These are phyloP conservation scores for Oreotrochilus melanogaster DNA, from an alignment of 2,113 vertebrate genomes.

Conservation along the genomic window DNA sequence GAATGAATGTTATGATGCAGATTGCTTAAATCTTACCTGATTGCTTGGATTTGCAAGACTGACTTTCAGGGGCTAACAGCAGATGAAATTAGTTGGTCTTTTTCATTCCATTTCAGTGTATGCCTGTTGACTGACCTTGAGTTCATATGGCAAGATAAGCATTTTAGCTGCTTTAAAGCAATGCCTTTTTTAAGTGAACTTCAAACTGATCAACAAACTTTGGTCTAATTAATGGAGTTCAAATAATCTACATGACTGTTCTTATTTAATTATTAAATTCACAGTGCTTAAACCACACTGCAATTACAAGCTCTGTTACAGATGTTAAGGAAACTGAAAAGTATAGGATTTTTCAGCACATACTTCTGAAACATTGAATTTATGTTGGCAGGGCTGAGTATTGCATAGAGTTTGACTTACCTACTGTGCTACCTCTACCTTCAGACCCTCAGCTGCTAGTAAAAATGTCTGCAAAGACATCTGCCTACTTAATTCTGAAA, in stretches of 20 bases:
- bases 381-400: background rate
- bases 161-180: background rate
- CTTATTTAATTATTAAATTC: background rate
- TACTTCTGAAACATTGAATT: background rate
- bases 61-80: background rate
- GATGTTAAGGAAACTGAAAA: background rate
- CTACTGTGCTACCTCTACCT: background rate
- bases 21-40: background rate
- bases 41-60: background rate
- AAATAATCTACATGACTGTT: background rate
- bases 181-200: background rate
- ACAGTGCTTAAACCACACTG: background rate
- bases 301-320: background rate
- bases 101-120: background rate
- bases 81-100: background rate
- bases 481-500: background rate
- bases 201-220: background rate
- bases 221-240: background rate
- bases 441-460: background rate
- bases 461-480: background rate
- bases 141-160: background rate
- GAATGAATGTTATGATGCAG: background rate
- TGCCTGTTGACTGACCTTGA: background rate
- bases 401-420: background rate
- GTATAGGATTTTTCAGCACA: background rate